These are phyloP conservation scores for Mobula birostris DNA, from an alignment of 2,113 vertebrate species.

Conservation along the genomic window DNA sequence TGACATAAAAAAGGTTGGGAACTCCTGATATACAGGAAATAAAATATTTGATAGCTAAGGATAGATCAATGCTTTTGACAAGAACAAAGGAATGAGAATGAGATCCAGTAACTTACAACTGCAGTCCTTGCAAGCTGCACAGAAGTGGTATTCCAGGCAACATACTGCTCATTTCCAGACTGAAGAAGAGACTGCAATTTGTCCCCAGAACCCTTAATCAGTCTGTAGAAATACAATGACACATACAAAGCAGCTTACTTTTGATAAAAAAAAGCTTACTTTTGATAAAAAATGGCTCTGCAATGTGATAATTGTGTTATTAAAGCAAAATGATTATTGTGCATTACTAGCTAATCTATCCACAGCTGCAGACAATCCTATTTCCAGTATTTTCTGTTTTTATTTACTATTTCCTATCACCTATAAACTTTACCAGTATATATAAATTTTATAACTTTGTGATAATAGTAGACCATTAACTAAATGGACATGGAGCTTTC, in stretches of 20 bases:
- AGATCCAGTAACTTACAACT: constrained; percentile 46
- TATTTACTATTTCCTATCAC: background rate
- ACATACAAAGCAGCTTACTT: background rate
- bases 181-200: constrained; percentile 50
- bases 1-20: too few species aligned
- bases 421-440: background rate
- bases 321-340: background rate
- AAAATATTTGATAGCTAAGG: background rate
- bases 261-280: background rate
- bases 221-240: constrained; percentile 47
- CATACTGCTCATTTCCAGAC: constrained; percentile 48
- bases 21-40: background rate
- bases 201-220: constrained; percentile 46
- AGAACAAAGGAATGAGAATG: constrained; percentile 1
- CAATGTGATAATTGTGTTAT: background rate
- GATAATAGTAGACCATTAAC: background rate
- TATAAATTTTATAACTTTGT: background rate
- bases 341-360: background rate
- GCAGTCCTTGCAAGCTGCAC: constrained; percentile 55
- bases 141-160: constrained; percentile 58
- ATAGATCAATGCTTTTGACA: background rate
- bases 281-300: background rate
- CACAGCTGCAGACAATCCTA: too few species aligned
- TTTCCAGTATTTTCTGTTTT: too few species aligned
- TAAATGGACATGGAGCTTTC: background rate